Evolutionary conservation across 2,888 invertebrate genomes (phyloP).

Genomic region (Agonopterix subpropinquella): DNA sequence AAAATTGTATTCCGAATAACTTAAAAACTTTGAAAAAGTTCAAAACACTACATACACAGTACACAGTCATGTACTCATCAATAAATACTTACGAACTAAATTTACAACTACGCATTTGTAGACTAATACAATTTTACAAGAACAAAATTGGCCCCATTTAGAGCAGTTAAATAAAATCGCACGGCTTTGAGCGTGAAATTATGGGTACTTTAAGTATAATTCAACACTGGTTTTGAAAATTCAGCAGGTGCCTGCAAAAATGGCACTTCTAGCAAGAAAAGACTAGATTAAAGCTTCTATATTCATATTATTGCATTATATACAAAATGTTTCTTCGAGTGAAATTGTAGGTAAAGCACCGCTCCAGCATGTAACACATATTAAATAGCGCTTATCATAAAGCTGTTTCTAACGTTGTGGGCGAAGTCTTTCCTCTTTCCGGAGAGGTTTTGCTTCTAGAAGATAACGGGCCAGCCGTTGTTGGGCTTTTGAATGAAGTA

Average conservation of each 20-base stretch:
- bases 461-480: constrained; percentile 25
- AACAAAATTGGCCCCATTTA: constrained; percentile 61
- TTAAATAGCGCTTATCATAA: constrained; percentile 62
- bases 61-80: constrained; percentile 47
- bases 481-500: constrained; percentile 53
- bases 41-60: constrained; percentile 57
- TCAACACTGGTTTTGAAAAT: constrained; percentile 42
- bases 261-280: constrained; percentile 61
- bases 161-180: constrained; percentile 39
- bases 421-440: constrained; percentile 56
- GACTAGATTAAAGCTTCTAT: constrained; percentile 75
- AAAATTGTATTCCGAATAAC: constrained; percentile 68
- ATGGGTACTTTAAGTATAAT: background rate
- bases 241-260: constrained; percentile 45
- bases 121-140: constrained; percentile 31
- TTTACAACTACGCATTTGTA: constrained; percentile 36
- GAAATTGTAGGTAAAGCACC: constrained; percentile 36
- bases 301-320: constrained; percentile 51
- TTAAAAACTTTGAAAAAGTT: constrained; percentile 69
- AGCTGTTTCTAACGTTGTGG: constrained; percentile 78
- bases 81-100: constrained; percentile 69
- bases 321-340: constrained; percentile 22
- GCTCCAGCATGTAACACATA: constrained; percentile 21
- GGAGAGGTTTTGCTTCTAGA: constrained; percentile 46
- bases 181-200: constrained; percentile 43